Percentiles rank a stretch among this genome's conserved stretches.
Conservation (phyloP, 92 coral and sea anemone genomes). For the Zoanthus solanderi region DNA sequence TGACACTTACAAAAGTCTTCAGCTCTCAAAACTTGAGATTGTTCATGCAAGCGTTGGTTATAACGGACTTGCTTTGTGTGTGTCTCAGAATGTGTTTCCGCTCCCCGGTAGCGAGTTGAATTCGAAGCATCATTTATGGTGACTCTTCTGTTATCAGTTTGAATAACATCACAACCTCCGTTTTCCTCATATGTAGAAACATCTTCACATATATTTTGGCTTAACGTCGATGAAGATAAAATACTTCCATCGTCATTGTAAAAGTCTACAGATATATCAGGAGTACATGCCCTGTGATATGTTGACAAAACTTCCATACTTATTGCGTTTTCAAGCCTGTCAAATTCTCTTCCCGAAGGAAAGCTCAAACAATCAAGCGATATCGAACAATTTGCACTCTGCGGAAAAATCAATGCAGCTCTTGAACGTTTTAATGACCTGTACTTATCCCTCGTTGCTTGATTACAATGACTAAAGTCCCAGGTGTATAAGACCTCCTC, state of each 20-base stretch:
- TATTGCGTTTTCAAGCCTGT: slow-evolving; percentile 14
- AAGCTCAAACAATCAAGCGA: slow-evolving; percentile 39
- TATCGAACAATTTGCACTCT: slow-evolving; percentile 24
- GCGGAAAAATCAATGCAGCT: slow-evolving; percentile 44
- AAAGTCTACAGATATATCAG: slow-evolving; percentile 26
- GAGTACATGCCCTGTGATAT: slow-evolving; percentile 10
- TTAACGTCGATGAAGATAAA: slow-evolving; percentile 12
- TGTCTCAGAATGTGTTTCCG: neutral
- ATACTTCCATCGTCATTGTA: slow-evolving; percentile 49
- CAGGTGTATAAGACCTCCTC: slow-evolving; percentile 22
- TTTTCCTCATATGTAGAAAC: neutral
- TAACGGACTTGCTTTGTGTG: neutral
- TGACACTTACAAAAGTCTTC: slow-evolving; percentile 38
- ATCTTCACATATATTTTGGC: slow-evolving; percentile 6
- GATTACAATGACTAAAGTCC: slow-evolving; percentile 15
- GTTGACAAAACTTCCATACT: slow-evolving; percentile 34
- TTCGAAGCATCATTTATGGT: slow-evolving; percentile 4
- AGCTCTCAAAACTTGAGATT: slow-evolving; percentile 12
- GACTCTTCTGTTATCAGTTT: neutral
- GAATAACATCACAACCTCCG: neutral
- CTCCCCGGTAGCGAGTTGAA: neutral
- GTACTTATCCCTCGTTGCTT: slow-evolving; percentile 21
- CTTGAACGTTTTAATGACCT: slow-evolving; percentile 46
- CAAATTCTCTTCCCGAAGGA: neutral
- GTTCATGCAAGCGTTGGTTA: slow-evolving; percentile 13